Percentiles rank a stretch among this genome's conserved stretches.
Evolutionary conservation across 2,888 invertebrate species (phyloP).

Genomic region (Drosophila atroscutellata): DNA sequence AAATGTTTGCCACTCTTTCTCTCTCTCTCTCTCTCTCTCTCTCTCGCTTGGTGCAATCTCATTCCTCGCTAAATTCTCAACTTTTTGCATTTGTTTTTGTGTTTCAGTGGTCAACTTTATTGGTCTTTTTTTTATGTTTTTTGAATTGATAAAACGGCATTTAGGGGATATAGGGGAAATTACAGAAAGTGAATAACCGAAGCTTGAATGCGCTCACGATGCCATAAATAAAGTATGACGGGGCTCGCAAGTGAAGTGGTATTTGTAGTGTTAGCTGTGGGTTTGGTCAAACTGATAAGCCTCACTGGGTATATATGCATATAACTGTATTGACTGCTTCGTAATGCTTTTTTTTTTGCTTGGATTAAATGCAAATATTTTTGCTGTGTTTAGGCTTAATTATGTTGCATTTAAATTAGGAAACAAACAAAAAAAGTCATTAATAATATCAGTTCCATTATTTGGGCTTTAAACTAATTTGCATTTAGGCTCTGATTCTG

Average conservation of each 20-base stretch:
- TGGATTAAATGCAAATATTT: not conserved
- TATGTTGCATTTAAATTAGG: not conserved
- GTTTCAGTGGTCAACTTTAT: slow-evolving; percentile 51
- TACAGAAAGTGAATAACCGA: slow-evolving; percentile 15
- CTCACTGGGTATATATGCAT: not conserved
- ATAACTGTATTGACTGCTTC: not conserved
- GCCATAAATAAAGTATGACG: slow-evolving; percentile 7
- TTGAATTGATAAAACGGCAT: slow-evolving; percentile 53
- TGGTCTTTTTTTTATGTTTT: slow-evolving; percentile 45
- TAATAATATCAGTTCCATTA: not conserved
- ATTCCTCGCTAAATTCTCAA: slow-evolving; percentile 4
- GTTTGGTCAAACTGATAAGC: not conserved
- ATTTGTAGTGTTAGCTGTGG: too few species aligned
- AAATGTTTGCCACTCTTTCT: slow-evolving; percentile 57
- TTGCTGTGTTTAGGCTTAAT: not conserved
- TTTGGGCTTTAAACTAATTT: not conserved
- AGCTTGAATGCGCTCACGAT: slow-evolving; percentile 27
- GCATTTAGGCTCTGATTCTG: not conserved
- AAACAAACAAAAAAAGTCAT: not conserved
- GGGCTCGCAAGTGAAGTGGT: not conserved
- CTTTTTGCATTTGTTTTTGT: slow-evolving; percentile 23
- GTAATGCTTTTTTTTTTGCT: too few species aligned
- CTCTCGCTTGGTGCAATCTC: not conserved
- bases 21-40: not conserved
- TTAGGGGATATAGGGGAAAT: slow-evolving; percentile 5